These are phyloP conservation scores for Tokudaia tokunoshimensis DNA, from an alignment of 2,797 vertebrate species.

Conservation along the genomic window DNA sequence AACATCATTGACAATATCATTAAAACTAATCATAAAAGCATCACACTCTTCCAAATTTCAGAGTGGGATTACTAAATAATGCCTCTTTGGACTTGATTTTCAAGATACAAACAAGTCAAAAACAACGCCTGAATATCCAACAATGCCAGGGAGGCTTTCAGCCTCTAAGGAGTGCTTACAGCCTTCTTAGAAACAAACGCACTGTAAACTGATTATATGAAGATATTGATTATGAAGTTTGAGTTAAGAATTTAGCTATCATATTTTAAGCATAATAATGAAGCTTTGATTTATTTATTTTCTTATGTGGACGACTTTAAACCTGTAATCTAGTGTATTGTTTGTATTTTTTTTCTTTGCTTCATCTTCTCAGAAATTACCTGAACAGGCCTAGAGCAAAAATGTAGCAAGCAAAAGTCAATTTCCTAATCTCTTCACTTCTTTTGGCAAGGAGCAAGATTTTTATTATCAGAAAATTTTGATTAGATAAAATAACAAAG, in stretches of 20 bases:
- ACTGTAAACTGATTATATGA: not conserved
- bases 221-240: not conserved
- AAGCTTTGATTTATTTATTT: not conserved
- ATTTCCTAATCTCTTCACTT: not conserved
- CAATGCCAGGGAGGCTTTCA: not conserved
- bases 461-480: constrained; percentile 5
- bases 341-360: not conserved
- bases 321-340: not conserved
- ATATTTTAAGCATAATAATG: not conserved
- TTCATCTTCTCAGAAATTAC: not conserved
- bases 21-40: not conserved
- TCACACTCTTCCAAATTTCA: not conserved
- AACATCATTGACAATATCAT: not conserved
- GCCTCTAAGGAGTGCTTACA: not conserved
- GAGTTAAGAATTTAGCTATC: not conserved
- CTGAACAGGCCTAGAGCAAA: not conserved
- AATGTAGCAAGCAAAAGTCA: not conserved
- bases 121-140: not conserved
- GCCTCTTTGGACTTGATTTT: not conserved
- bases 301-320: not conserved
- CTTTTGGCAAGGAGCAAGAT: not conserved
- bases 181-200: constrained; percentile 20
- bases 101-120: not conserved
- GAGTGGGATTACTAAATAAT: not conserved
- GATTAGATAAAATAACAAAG: constrained; percentile 2